Percentiles rank a stretch among this genome's conserved stretches.
phyloP scores from a whole-genome alignment of 2,113 vertebrate genomes.

The Bucco capensis region DNA sequence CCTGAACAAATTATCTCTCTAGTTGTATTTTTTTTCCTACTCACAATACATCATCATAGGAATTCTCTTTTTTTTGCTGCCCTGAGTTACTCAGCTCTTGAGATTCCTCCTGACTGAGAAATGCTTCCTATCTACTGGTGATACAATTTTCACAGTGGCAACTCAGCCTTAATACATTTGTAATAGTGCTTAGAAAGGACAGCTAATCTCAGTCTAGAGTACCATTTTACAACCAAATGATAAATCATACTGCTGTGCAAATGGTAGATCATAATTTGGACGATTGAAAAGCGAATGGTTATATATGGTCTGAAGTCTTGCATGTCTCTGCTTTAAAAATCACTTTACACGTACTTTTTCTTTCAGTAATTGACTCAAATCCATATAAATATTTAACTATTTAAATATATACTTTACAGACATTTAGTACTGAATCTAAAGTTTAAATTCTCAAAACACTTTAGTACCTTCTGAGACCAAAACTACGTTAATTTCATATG shows the following conservation, averaged over 20 bases:
- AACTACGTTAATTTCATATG: background rate
- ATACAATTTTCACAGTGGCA: background rate
- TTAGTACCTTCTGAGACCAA: background rate
- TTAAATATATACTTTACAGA: background rate
- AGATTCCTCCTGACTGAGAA: background rate
- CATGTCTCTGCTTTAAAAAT: background rate
- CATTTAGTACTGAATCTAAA: background rate
- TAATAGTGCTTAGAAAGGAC: background rate
- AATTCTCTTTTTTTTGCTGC: background rate
- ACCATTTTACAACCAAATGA: background rate
- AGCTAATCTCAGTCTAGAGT: background rate
- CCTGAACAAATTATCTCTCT: background rate
- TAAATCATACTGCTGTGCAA: background rate
- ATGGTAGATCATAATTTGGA: background rate
- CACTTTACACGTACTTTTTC: background rate
- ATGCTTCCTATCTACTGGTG: background rate
- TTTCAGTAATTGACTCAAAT: background rate
- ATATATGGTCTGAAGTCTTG: background rate
- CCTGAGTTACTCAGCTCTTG: background rate
- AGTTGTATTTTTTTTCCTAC: background rate
- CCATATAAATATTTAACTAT: background rate
- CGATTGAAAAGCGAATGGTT: background rate
- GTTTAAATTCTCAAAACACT: background rate
- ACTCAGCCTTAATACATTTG: background rate
- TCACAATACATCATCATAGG: background rate